These are phyloP conservation scores for Trichomycterus rosablanca DNA, from an alignment of 2,113 vertebrate genomes.

Conservation along the genomic window DNA sequence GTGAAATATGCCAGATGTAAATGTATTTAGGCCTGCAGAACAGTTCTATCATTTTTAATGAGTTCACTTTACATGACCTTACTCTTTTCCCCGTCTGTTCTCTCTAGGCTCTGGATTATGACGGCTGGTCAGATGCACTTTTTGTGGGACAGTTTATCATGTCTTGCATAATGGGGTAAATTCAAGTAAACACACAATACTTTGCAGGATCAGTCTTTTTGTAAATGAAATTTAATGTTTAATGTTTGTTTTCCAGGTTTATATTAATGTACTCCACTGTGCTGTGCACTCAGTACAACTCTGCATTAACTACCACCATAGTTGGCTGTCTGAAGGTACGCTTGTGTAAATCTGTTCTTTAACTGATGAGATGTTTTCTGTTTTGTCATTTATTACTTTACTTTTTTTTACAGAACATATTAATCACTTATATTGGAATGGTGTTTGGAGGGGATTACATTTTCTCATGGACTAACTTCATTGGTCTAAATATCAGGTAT, in stretches of 20 bases:
- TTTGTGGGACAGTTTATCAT: slow-evolving; percentile 66
- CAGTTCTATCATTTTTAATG: too few species aligned
- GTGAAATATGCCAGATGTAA: too few species aligned
- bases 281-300: slow-evolving; percentile 93
- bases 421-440: slow-evolving; percentile 96
- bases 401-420: slow-evolving; percentile 84
- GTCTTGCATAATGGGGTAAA: slow-evolving; percentile 72
- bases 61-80: too few species aligned
- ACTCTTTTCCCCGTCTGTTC: too few species aligned
- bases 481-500: slow-evolving; percentile 96
- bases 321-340: slow-evolving; percentile 94
- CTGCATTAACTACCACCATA: slow-evolving; percentile 96
- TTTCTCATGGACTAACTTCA: slow-evolving; percentile 95
- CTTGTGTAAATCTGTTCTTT: not conserved
- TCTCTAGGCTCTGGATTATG: slow-evolving; percentile 62
- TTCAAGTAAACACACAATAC: not conserved
- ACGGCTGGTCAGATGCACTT: slow-evolving; percentile 63
- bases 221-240: not conserved
- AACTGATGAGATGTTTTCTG: not conserved
- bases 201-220: not conserved
- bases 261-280: slow-evolving; percentile 93
- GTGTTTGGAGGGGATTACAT: slow-evolving; percentile 97
- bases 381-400: too few species aligned
- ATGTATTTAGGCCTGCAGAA: too few species aligned
- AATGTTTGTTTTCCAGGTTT: slow-evolving; percentile 68